Conservation (phyloP, 2,888 invertebrate genomes). For the Orthosia incerta region DNA sequence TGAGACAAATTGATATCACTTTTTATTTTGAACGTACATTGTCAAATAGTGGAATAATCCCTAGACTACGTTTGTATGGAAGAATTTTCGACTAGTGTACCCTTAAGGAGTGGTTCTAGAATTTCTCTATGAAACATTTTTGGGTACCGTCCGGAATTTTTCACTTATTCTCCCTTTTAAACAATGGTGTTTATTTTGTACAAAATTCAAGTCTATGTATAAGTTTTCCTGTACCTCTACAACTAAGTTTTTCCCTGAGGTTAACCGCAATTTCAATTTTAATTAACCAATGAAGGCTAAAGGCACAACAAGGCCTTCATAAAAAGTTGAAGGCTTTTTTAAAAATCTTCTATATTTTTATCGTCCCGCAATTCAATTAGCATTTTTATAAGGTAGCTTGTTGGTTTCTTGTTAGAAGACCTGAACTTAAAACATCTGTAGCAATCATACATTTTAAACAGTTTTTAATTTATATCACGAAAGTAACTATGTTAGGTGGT, state of each 20-base stretch:
- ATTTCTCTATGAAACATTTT: neutral
- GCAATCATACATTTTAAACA: neutral
- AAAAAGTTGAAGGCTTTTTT: constrained; percentile 35
- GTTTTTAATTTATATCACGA: constrained; percentile 5
- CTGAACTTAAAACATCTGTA: constrained; percentile 21
- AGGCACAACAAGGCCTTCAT: constrained; percentile 21
- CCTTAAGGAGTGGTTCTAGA: neutral
- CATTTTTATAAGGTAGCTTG: constrained; percentile 47
- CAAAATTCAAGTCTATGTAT: constrained; percentile 16
- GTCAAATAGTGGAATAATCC: too few relatives aligned
- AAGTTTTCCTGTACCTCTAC: constrained; percentile 37
- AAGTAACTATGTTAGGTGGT: too few relatives aligned
- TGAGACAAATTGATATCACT: too few relatives aligned
- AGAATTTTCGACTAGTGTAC: too few relatives aligned
- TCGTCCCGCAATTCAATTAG: constrained; percentile 40
- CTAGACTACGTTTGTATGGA: too few relatives aligned
- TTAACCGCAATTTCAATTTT: constrained; percentile 53
- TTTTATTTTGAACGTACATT: too few relatives aligned
- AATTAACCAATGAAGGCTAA: constrained; percentile 44
- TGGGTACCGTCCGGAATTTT: neutral
- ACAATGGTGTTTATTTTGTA: neutral
- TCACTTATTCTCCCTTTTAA: neutral
- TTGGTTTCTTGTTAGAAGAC: constrained; percentile 28
- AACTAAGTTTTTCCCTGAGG: constrained; percentile 28
- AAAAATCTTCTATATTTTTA: constrained; percentile 29